Base-by-base conservation (phyloP, 2,888 invertebrate species). In the Cremastinae sp. region DNA sequence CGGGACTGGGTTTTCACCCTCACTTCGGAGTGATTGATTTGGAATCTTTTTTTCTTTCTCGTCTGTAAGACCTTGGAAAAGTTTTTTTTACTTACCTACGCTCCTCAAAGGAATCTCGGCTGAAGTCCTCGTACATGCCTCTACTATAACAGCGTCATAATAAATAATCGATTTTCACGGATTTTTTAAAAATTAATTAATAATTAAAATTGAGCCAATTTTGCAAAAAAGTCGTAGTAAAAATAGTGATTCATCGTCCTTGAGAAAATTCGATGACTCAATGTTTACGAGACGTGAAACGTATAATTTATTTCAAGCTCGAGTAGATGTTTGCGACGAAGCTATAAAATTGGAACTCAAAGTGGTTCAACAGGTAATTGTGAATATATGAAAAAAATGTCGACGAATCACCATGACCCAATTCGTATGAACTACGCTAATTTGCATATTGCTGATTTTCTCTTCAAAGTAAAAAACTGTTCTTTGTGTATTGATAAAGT, bases 91-190 rank as follows among this genome's bases (percentile, higher is more conserved):
- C 90, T 91, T 90, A 94, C 94, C 94, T 94, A 90, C 96, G 94
- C 87, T 96, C 96, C 91, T 96, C 96, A 90, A 96, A 96, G 56
- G 95, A 94, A 91, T 96, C 96, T 82, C 96, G 92, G 91, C 96
- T 96, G 90, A 96, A 96, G 91, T 96, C 96, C 91, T 96, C 96
- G 90, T 95, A 96, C 92, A 95, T 94, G 86, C 94, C 93, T 91
- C 89, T 90, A 86, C 89, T 89, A 88, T 82, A 88, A 90, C 86
- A 89, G 85, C 86, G 85, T 83, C 83, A 85, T 82, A 87, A 88
- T 86, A 84, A 87, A 85, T 87, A 86, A 86, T 87, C 82, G 84
- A 86, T 82, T 83, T 84, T 83, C 45, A 56, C 55, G 55, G 12
- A 37, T 12, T 16, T 45, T 41, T 55, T 53, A 10, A 8, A 12